Conservation (phyloP, 2,888 invertebrate species). For the Phengaris arion region DNA sequence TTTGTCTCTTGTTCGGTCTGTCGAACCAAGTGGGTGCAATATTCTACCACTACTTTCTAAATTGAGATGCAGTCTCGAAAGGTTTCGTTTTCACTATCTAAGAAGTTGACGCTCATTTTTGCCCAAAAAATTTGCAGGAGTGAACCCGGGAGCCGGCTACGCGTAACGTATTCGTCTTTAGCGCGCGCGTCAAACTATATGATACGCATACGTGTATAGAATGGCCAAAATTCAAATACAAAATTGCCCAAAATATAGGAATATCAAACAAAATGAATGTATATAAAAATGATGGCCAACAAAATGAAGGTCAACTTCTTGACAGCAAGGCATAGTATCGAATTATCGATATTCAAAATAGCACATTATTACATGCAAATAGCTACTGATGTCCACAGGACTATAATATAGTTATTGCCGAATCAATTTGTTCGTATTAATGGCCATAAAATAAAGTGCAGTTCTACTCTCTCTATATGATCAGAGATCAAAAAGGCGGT, state of each 20-base stretch:
- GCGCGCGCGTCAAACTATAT: slow-evolving; percentile 65
- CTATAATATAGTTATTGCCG: slow-evolving; percentile 43
- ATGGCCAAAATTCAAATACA: slow-evolving; percentile 73
- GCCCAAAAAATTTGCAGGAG: slow-evolving; percentile 82
- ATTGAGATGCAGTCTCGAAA: slow-evolving; percentile 75
- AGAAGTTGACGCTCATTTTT: slow-evolving; percentile 95
- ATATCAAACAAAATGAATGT: slow-evolving; percentile 77
- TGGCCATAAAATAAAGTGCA: slow-evolving; percentile 24
- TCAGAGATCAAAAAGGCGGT: neutral
- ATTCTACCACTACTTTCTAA: slow-evolving; percentile 78
- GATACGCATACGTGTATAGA: slow-evolving; percentile 65
- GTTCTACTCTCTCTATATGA: neutral
- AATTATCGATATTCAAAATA: slow-evolving; percentile 69
- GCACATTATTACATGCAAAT: slow-evolving; percentile 76
- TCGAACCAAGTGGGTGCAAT: slow-evolving; percentile 71
- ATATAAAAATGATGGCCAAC: slow-evolving; percentile 90
- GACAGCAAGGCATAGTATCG: slow-evolving; percentile 83
- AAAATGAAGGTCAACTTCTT: slow-evolving; percentile 98
- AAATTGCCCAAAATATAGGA: slow-evolving; percentile 69
- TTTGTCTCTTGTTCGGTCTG: slow-evolving; percentile 79
- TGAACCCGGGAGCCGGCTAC: slow-evolving; percentile 72
- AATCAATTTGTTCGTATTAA: slow-evolving; percentile 19
- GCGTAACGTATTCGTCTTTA: slow-evolving; percentile 72
- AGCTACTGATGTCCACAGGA: slow-evolving; percentile 53
- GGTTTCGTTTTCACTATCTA: slow-evolving; percentile 70